phyloP scores from a whole-genome alignment of 53 echinoderm and acorn worm species.

The Antedon mediterranea region DNA sequence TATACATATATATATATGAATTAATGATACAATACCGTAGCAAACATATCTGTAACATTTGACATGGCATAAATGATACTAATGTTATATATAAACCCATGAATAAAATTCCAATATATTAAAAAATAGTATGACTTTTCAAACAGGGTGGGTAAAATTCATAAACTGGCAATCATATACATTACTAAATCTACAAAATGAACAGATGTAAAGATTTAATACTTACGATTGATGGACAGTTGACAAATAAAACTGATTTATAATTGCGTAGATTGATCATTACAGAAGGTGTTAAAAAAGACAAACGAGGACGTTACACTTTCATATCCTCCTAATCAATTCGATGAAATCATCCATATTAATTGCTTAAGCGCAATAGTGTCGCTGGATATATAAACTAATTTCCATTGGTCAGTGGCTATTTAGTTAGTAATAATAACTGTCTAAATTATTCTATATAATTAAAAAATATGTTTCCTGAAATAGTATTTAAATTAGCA shows the following conservation, averaged over 20 bases:
- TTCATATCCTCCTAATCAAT: not conserved
- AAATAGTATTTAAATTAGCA: not conserved
- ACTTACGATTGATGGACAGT: not conserved
- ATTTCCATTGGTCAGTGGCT: too few relatives aligned
- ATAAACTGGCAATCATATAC: not conserved
- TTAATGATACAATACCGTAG: too few relatives aligned
- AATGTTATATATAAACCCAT: too few relatives aligned
- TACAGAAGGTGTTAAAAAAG: not conserved
- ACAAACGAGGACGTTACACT: not conserved
- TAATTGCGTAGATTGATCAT: not conserved
- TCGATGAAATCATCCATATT: not conserved
- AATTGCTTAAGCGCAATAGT: not conserved
- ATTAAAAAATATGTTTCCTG: not conserved
- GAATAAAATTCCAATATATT: too few relatives aligned
- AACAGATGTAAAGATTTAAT: not conserved
- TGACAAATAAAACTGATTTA: not conserved
- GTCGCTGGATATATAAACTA: too few relatives aligned
- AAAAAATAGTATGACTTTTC: too few relatives aligned
- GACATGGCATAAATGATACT: too few relatives aligned
- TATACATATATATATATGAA: too few relatives aligned
- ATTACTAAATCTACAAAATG: not conserved
- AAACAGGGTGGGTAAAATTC: too few relatives aligned
- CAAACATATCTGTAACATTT: too few relatives aligned
- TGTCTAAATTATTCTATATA: not conserved
- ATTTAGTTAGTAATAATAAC: not conserved